A percentile compares a stretch with the other conserved stretches of the same genome.
phyloP scores from a whole-genome alignment of 2,113 vertebrate genomes.

The Pagrus major region DNA sequence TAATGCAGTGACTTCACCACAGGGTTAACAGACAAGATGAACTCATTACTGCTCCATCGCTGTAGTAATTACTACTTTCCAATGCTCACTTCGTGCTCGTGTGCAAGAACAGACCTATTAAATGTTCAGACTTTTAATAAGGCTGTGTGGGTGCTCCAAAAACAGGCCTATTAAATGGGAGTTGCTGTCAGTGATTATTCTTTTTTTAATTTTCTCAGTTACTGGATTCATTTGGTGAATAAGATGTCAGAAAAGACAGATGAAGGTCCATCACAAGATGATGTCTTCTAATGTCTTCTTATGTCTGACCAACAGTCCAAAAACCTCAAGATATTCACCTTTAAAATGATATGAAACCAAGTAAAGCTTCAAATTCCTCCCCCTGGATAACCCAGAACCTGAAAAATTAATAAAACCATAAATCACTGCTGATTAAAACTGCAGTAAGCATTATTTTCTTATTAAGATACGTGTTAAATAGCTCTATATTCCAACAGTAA shows the following conservation, averaged over 20 bases:
- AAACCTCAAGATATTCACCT: background rate
- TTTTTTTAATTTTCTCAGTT: background rate
- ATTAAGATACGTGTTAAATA: no score
- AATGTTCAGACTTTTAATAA: background rate
- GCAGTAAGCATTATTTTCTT: no score
- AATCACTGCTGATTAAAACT: background rate
- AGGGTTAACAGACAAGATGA: constrained; percentile 14
- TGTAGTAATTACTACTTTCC: constrained; percentile 4
- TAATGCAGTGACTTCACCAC: constrained; percentile 5
- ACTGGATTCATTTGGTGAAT: no score
- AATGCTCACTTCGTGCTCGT: background rate
- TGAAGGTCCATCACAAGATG: background rate
- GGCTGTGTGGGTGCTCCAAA: background rate
- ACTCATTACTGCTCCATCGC: constrained; percentile 4
- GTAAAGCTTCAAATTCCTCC: background rate
- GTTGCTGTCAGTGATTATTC: background rate
- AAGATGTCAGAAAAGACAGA: background rate
- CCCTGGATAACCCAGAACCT: background rate
- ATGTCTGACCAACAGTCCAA: background rate
- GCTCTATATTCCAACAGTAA: no score
- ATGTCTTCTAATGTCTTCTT: background rate
- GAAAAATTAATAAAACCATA: background rate
- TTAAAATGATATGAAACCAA: background rate
- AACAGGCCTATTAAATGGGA: background rate
- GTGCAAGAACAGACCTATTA: background rate